Conservation (phyloP, 2,113 vertebrate genomes). For the Aleadryas rufinucha region DNA sequence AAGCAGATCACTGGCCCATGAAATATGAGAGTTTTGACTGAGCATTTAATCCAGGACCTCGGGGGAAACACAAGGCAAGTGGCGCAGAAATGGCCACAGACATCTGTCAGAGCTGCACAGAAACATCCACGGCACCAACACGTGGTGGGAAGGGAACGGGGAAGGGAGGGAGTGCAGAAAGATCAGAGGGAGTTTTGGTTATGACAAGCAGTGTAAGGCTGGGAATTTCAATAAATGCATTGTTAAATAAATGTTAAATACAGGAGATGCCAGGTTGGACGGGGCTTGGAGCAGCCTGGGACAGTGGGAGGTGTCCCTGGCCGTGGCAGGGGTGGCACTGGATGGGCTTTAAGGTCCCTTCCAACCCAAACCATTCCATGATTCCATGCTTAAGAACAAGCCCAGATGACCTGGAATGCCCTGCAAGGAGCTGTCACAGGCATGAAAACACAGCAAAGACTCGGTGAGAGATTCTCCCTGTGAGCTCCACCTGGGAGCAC, state of each 20-base stretch:
- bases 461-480: fast-evolving
- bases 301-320: not conserved
- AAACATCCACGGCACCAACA: not conserved
- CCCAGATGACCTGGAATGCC: not conserved
- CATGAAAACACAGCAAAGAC: not conserved
- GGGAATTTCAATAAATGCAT: not conserved
- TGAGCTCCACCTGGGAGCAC: not conserved
- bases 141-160: fast-evolving
- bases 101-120: not conserved
- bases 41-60: not conserved
- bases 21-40: not conserved
- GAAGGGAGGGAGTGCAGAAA: not conserved
- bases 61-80: constrained; percentile 9
- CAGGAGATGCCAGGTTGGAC: fast-evolving
- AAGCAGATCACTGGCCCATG: not conserved
- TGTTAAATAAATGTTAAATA: not conserved
- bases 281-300: not conserved
- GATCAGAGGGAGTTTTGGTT: not conserved
- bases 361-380: not conserved
- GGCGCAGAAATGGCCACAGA: not conserved
- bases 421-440: not conserved
- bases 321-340: not conserved
- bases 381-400: not conserved
- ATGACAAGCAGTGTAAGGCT: fast-evolving
- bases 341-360: not conserved